Conservation (phyloP, 2,113 vertebrate genomes). For the human (Homo sapiens) region DNA sequence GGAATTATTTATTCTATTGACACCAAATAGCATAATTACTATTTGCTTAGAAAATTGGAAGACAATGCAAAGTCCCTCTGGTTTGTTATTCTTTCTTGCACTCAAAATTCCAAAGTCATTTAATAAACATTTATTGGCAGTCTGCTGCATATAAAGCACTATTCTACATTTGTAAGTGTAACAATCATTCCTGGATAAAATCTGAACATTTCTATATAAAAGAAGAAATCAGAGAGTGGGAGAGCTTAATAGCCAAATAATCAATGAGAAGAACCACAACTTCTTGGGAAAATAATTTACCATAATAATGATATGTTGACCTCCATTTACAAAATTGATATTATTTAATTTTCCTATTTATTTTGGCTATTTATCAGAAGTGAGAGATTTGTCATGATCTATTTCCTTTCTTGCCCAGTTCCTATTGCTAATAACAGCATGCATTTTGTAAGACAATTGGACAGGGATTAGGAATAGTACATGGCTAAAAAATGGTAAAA, state of each 20-base stretch:
- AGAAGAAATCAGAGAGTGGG: background rate
- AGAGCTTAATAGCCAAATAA: background rate
- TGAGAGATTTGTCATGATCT: background rate
- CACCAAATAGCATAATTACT: background rate
- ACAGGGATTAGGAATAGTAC: background rate
- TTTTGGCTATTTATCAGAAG: background rate
- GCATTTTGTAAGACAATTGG: background rate
- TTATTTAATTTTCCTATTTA: background rate
- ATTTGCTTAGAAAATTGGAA: constrained; percentile 15
- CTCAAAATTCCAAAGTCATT: constrained; percentile 10
- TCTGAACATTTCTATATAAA: background rate
- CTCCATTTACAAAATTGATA: background rate
- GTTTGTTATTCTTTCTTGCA: background rate
- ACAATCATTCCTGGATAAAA: background rate
- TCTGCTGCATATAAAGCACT: background rate
- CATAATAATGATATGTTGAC: background rate
- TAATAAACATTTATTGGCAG: background rate
- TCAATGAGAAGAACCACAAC: background rate
- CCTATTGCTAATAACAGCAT: background rate
- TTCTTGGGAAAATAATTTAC: background rate
- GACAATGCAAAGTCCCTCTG: background rate
- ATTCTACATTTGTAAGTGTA: background rate
- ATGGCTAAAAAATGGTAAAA: background rate
- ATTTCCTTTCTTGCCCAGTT: background rate
- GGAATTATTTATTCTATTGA: background rate